These are phyloP conservation scores for Strigamia transsilvanica DNA, from an alignment of 2,888 invertebrate species.

Conservation along the genomic window DNA sequence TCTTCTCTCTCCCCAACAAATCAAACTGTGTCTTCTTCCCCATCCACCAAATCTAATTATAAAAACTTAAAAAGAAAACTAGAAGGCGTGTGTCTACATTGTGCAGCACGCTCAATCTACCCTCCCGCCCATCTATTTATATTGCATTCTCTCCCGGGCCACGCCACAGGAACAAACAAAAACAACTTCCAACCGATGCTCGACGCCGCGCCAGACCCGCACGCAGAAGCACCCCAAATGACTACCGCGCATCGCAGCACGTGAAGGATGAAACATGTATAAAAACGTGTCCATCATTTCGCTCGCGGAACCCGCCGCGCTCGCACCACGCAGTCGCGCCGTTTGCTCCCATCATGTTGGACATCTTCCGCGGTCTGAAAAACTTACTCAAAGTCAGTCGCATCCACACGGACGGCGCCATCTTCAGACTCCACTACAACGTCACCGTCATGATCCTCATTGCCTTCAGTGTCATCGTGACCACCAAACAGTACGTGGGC, in stretches of 20 bases:
- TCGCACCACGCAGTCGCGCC: too few species aligned
- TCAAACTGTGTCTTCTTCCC: too few species aligned
- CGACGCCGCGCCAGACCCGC: not conserved
- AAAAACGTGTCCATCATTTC: not conserved
- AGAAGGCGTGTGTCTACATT: constrained; percentile 24
- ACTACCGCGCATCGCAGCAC: not conserved
- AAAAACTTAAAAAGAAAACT: not conserved
- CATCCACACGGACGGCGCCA: constrained; percentile 87
- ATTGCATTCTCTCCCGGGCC: constrained; percentile 30
- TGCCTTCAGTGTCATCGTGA: constrained; percentile 89
- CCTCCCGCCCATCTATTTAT: constrained; percentile 29
- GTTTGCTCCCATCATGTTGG: constrained; percentile 76
- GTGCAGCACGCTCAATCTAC: constrained; percentile 27
- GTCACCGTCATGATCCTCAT: constrained; percentile 88
- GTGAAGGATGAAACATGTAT: constrained; percentile 1
- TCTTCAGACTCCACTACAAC: constrained; percentile 89
- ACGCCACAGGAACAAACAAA: constrained; percentile 6
- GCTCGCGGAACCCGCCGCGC: too few species aligned
- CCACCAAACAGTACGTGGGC: constrained; percentile 91
- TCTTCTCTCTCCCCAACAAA: too few species aligned
- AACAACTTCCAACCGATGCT: not conserved
- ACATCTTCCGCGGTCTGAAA: constrained; percentile 94
- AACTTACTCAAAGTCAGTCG: constrained; percentile 89
- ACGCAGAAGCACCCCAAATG: too few species aligned
- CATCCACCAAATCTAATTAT: too few species aligned